Evolutionary conservation across 2,888 invertebrate genomes (phyloP), one percentile per base, ranked within the genome.

Genomic region (Psylliodes chrysocephalus): DNA sequence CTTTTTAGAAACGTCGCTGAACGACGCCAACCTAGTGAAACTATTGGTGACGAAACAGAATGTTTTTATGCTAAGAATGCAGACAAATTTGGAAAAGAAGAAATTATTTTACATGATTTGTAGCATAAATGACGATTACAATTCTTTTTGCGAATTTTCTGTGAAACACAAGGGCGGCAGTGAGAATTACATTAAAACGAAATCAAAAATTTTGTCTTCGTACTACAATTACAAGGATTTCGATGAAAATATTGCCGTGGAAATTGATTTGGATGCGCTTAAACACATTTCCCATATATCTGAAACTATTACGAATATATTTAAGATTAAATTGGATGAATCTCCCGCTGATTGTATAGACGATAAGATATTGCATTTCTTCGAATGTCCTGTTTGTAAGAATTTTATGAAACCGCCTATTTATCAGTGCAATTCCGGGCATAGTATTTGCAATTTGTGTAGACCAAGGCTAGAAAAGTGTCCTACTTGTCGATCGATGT

Each of bases 381-480:
- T 80, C 55, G 79, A 79, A 68, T 80, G 80, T 62, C 79, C 80
- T 4, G 76, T 79, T 0, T 80, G 80, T 60, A 79, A 78, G 55
- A 71, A 67, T 19, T 73, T 75, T 44, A 80, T 80, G 80, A 75
- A 75, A 55, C 79, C 79, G 0, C 80, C 79, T 0, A 80, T 80
- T 55, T 78, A 69, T 44, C 80, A 79, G 57, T 80, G 80, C 60
- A 72, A 76, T 49, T 71, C 75, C 14, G 79, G 80, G 0, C 80
- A 80, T 63, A 79, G 79, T 52, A 69, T 80, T 25, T 80, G 80
- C 64, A 76, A 76, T 63, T 66, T 68, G 15, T 80, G 80, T 56
- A 70, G 74, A 12, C 76, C 78, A 8, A 74, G 77, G 60, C 52
- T 79, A 22, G 75, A 75, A 18, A 76, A 74, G 51, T 80, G 80